Conservation (phyloP, 2,113 vertebrate genomes). For the Silurus asotus region DNA sequence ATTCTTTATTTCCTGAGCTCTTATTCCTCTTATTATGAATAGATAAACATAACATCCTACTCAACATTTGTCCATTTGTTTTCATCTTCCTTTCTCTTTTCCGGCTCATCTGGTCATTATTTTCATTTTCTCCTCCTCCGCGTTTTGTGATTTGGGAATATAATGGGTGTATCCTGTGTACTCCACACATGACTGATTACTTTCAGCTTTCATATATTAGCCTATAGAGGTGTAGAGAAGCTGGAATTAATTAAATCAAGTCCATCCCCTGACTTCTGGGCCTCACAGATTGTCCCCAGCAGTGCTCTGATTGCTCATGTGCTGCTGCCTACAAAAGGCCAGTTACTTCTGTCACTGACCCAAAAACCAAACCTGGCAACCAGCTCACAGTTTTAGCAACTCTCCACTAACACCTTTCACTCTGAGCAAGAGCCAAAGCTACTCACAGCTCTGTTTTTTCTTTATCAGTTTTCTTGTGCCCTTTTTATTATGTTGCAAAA, state of each 20-base stretch:
- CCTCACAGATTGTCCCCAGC: not conserved
- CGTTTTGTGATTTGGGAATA: not conserved
- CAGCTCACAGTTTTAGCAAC: not conserved
- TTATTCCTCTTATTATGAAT: not conserved
- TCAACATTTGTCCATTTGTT: not conserved
- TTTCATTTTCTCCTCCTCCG: not conserved
- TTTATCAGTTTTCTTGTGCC: not conserved
- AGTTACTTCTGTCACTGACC: not conserved
- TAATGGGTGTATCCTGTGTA: not conserved
- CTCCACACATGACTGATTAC: not conserved
- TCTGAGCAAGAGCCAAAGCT: not conserved
- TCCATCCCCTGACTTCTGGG: not conserved
- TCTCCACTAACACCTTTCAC: not conserved
- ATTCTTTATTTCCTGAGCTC: not conserved
- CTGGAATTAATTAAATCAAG: not conserved
- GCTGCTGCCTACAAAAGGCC: slow-evolving; percentile 8
- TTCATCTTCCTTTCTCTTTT: not conserved
- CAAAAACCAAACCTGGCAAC: not conserved
- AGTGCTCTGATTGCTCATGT: not conserved
- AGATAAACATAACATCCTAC: slow-evolving; percentile 4
- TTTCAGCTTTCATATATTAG: not conserved
- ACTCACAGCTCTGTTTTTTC: not conserved
- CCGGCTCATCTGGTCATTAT: not conserved
- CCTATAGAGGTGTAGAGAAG: not conserved
- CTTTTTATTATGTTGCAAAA: not conserved